These are phyloP conservation scores for Philereme vetulata DNA, from an alignment of 2,888 invertebrate species.

Conservation along the genomic window DNA sequence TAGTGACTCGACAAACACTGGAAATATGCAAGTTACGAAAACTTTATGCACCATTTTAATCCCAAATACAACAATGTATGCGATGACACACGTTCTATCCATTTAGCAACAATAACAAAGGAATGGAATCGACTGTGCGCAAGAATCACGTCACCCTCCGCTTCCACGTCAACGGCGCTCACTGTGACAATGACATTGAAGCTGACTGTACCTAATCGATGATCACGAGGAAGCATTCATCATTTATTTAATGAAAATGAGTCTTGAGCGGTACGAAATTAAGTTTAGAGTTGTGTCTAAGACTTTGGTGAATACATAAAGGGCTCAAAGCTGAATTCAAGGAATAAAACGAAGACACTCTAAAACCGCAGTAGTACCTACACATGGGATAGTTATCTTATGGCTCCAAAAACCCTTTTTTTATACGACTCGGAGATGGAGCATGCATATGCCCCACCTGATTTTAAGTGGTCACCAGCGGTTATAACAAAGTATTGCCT, in stretches of 20 bases:
- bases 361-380: no score
- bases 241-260: conserved; percentile 14
- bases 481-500: no score
- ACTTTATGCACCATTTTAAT: no score
- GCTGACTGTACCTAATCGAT: conserved; percentile 38
- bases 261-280: neutral
- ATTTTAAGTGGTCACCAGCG: no score
- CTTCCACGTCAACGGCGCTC: conserved; percentile 42
- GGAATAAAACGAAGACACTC: no score
- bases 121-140: conserved; percentile 21
- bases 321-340: no score
- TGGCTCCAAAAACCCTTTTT: no score
- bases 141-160: conserved; percentile 39
- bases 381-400: no score
- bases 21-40: no score
- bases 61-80: conserved; percentile 8
- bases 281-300: neutral
- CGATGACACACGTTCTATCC: conserved; percentile 24
- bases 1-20: no score
- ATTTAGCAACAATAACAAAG: conserved; percentile 28
- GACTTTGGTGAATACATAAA: neutral
- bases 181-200: conserved; percentile 55
- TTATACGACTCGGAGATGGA: no score
- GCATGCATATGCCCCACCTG: no score
- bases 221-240: conserved; percentile 14